These are phyloP conservation scores for Eupithecia inturbata DNA, from an alignment of 2,888 invertebrate genomes.

Conservation along the genomic window DNA sequence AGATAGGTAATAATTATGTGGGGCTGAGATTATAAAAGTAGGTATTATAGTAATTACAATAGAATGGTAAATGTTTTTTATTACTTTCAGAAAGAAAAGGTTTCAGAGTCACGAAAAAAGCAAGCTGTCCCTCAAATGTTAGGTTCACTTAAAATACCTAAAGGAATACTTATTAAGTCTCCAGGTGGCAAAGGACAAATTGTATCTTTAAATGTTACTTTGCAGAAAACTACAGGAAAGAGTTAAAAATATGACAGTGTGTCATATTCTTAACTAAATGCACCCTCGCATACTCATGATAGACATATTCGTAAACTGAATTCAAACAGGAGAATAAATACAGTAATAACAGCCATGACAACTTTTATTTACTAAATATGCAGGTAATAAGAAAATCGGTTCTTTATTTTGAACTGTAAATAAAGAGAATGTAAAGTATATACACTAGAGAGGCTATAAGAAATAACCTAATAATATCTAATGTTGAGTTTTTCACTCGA, in stretches of 20 bases:
- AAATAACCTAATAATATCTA: constrained; percentile 81
- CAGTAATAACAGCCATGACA: not conserved
- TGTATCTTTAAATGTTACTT: constrained; percentile 60
- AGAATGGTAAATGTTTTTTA: not conserved
- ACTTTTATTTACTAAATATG: constrained; percentile 18
- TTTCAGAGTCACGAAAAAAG: constrained; percentile 29
- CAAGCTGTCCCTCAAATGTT: constrained; percentile 45
- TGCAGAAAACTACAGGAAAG: constrained; percentile 45
- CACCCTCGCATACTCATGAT: not conserved
- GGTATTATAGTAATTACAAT: not conserved
- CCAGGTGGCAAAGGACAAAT: constrained; percentile 59
- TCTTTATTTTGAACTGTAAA: constrained; percentile 67
- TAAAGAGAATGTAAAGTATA: constrained; percentile 76
- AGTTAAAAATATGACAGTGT: constrained; percentile 13
- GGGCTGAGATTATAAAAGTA: not conserved
- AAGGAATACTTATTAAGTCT: constrained; percentile 56
- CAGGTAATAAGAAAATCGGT: constrained; percentile 26
- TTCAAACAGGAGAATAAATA: not conserved
- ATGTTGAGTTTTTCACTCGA: constrained; percentile 79
- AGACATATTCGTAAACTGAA: not conserved
- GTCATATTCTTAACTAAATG: constrained; percentile 15
- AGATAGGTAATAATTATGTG: not conserved
- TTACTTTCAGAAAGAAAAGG: constrained; percentile 50
- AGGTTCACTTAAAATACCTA: constrained; percentile 62
- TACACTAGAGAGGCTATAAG: constrained; percentile 70